Base-by-base conservation (phyloP, 2,797 vertebrate genomes). In the Heliangelus exortis region DNA sequence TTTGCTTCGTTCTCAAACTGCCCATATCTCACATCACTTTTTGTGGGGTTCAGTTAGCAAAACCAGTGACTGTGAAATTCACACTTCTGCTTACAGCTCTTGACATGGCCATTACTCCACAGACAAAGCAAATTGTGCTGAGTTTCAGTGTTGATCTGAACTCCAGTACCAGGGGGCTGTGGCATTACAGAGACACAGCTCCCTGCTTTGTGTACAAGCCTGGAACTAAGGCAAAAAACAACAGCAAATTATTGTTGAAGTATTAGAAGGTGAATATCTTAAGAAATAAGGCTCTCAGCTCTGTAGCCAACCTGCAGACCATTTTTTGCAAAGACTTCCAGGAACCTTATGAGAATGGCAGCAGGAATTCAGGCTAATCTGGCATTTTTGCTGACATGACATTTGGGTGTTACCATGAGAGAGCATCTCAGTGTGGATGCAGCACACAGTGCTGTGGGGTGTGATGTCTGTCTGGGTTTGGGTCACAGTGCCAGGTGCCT, bases 11-110 rank as follows among this genome's bases (percentile, higher is more conserved):
- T 67, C 53, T 93, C 58, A 26, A 94, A 54, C n/a, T 89, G 25
- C 45, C 33, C 63, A 94, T 93, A 92, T 94, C 94, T 97, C 96
- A 94, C 87, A 96, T 96, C 94, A 90, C 76, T 90, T 93, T 97
- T 93, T 89, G 91, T 51, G 92, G 92, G 81, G 82, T 90, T 91
- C 84, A 57, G 80, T 83, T 91, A 92, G 53, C 84, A 93, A 92
- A 95, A 87, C n/a, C 65, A 67, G 81, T 18, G 10, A 8, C 63
- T 51, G 69, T 55, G 81, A 94, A 90, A 72, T 87, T 95, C 78
- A 81, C 43, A 2, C 82, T 93, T 94, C 95, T 97, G 94, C 93
- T 95, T 93, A 34, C 48, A 75, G 71, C 77, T 79, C 53, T 87
- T 79, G 54, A 55, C 57, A 59, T 3, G 22, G 66, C 58, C 43